Evolutionary conservation across 2,797 vertebrate genomes (phyloP).

Genomic region (Trichosurus vulpecula): DNA sequence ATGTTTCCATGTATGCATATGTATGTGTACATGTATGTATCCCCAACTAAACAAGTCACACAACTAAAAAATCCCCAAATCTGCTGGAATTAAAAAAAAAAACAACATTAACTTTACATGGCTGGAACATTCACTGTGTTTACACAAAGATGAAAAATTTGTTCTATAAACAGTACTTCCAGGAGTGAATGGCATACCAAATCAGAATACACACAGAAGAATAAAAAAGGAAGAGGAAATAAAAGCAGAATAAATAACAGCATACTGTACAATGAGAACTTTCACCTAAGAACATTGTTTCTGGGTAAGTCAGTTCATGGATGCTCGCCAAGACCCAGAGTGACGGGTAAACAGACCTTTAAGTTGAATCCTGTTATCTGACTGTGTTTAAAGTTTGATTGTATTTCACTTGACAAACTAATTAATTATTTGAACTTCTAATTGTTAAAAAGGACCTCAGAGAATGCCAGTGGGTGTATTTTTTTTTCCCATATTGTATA

Average conservation of each 20-base stretch:
- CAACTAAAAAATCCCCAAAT: conserved; percentile 63
- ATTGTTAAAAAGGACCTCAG: conserved; percentile 82
- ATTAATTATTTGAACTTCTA: conserved; percentile 85
- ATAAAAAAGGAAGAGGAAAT: conserved; percentile 84
- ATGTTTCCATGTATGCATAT: not conserved
- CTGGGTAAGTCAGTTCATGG: conserved; percentile 78
- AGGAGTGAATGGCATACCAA: conserved; percentile 79
- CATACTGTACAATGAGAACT: conserved; percentile 84
- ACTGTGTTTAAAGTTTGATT: conserved; percentile 86
- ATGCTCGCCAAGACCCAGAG: conserved; percentile 81
- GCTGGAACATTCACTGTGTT: conserved; percentile 76
- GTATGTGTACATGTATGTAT: not conserved
- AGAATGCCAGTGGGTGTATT: conserved; percentile 80
- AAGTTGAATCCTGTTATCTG: conserved; percentile 87
- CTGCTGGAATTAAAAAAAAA: conserved; percentile 66
- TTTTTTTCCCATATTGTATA: conserved; percentile 68
- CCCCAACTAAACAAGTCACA: conserved; percentile 59
- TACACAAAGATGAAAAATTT: conserved; percentile 80
- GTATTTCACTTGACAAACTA: conserved; percentile 88
- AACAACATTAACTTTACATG: conserved; percentile 71
- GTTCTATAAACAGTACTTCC: conserved; percentile 76
- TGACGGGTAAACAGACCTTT: conserved; percentile 86
- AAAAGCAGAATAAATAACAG: conserved; percentile 81
- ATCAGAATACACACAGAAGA: conserved; percentile 80
- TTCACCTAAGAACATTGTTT: conserved; percentile 85